Evolutionary conservation across 2,797 vertebrate species (phyloP).

Genomic region (Petrocephalus schoutedeni): DNA sequence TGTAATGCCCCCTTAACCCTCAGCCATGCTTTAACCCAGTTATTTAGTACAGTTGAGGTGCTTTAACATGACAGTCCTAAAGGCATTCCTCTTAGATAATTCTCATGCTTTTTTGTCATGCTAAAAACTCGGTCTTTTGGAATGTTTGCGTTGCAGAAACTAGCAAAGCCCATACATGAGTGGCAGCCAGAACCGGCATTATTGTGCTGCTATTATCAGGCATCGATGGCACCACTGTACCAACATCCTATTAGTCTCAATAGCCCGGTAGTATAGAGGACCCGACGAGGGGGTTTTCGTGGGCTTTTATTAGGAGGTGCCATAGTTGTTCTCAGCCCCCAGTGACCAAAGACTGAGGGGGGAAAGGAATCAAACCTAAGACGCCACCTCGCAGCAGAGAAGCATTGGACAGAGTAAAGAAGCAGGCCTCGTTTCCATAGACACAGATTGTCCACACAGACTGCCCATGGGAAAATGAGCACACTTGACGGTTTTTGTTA

Average conservation of each 20-base stretch:
- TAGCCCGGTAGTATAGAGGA: slow-evolving; percentile 76
- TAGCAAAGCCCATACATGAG: neutral
- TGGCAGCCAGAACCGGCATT: neutral
- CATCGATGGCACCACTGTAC: no score
- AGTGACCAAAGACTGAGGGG: slow-evolving; percentile 47
- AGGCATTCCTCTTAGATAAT: neutral
- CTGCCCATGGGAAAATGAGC: neutral
- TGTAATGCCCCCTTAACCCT: neutral
- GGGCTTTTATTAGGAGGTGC: slow-evolving; percentile 56
- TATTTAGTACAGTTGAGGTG: neutral
- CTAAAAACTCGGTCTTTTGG: neutral
- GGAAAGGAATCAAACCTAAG: slow-evolving; percentile 43
- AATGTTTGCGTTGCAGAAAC: neutral
- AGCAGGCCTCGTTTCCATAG: slow-evolving; percentile 36
- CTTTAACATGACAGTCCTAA: neutral
- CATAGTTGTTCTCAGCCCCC: slow-evolving; percentile 28
- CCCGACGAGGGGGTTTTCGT: slow-evolving; percentile 45
- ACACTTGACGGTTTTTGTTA: neutral
- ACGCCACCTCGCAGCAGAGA: slow-evolving; percentile 29
- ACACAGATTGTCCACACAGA: slow-evolving; percentile 31
- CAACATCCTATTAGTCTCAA: slow-evolving; percentile 50
- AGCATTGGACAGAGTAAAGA: slow-evolving; percentile 48
- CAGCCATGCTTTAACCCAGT: neutral
- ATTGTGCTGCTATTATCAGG: neutral
- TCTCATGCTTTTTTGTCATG: neutral